Evolutionary conservation across 2,113 vertebrate genomes (phyloP), one percentile per base, ranked within the genome.

Genomic region (Gallinago jamesoni): DNA sequence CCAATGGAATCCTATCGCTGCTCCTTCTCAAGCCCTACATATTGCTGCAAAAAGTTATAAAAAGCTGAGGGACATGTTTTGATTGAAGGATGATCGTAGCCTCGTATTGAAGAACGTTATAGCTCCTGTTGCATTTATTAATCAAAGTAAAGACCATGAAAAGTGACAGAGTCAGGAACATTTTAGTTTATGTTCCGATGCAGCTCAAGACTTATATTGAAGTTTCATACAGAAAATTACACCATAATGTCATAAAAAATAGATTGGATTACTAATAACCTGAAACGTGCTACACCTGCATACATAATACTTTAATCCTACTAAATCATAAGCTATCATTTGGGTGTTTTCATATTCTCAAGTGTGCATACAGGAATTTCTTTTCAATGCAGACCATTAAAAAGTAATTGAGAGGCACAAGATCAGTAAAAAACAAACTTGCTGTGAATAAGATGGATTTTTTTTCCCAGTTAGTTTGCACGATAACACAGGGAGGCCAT

Each of bases 241-340:
- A 93, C 96, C 87, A 93, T 95, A 95, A 96, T 94, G 94, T 97
- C 92, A 2, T 97, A 97, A 97, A 97, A 97, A 97, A 97, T 96
- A 97, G 96, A 97, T 97, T 97, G 97, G 95, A 96, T 97, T 97
- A 94, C 96, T 97, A 97, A 97, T 97, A 97, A 95, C 93, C 95
- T 96, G 96, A 97, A 95, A 95, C 94, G 8, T 96, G 96, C 92
- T 95, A 89, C 85, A 97, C 97, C 96, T 97, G 97, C 96, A 96
- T 97, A 80, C 93, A 93, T 96, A 97, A 97, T 95, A 80, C 84
- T 94, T 97, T 93, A 96, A 95, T 96, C 93, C 95, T 91, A 88
- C 85, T 97, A 95, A 94, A 97, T 97, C 96, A 95, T 94, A 94
- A 90, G 89, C 94, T 96, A 94, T 96, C 95, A 96, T 97, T 96